Conservation (phyloP, 92 coral and sea anemone genomes). For the Palythoa heliodiscus region DNA sequence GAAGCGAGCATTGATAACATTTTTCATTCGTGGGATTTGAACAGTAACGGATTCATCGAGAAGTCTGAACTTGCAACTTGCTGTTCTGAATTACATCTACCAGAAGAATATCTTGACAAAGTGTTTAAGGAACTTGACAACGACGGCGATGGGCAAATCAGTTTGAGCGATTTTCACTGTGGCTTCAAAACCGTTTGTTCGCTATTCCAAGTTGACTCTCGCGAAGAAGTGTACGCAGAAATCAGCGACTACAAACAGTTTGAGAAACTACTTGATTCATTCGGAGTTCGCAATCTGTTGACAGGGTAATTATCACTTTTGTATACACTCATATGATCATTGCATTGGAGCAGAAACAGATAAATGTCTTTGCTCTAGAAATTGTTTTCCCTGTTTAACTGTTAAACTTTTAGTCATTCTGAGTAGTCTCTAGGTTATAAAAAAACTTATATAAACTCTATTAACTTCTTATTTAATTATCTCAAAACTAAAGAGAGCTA, state of each 20-base stretch:
- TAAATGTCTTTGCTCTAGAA: not conserved
- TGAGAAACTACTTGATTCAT: conserved; percentile 76
- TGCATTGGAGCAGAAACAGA: not conserved
- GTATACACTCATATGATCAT: not conserved
- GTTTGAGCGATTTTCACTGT: conserved; percentile 74
- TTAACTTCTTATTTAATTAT: not conserved
- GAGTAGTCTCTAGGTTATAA: not conserved
- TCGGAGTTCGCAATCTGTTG: conserved; percentile 72
- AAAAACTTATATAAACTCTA: not conserved
- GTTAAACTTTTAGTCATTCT: not conserved
- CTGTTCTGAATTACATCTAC: conserved; percentile 78
- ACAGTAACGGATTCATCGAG: conserved; percentile 84
- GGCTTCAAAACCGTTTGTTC: conserved; percentile 81
- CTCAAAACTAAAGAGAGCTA: not conserved
- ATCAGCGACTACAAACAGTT: conserved; percentile 63
- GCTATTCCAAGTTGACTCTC: conserved; percentile 58
- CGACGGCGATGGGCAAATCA: conserved; percentile 88
- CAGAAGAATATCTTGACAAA: conserved; percentile 60
- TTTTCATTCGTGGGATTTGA: conserved; percentile 75
- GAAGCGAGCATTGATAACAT: conserved; percentile 64
- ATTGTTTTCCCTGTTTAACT: not conserved
- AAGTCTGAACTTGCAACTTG: conserved; percentile 70
- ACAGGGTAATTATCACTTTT: conserved; percentile 67
- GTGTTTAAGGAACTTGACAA: conserved; percentile 82
- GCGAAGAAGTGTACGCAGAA: conserved; percentile 52